Conservation (phyloP, 2,888 invertebrate species). For the Micoletzkya japonica region DNA sequence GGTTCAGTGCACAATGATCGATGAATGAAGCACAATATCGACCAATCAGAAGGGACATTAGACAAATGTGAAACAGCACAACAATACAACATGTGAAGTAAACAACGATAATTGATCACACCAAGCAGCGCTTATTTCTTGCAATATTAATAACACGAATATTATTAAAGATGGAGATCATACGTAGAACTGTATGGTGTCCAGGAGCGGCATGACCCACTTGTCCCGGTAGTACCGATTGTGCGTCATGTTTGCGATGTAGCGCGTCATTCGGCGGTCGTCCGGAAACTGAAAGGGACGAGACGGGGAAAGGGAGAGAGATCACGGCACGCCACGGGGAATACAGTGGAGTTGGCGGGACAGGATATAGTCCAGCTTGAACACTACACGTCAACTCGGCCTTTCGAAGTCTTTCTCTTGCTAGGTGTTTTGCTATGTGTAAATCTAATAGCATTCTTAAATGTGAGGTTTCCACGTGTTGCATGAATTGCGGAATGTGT, state of each 20-base stretch:
- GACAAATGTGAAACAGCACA: not conserved
- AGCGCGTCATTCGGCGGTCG: constrained; percentile 44
- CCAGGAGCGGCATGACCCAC: constrained; percentile 62
- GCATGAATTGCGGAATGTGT: too few relatives aligned
- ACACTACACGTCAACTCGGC: too few relatives aligned
- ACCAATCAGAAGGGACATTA: not conserved
- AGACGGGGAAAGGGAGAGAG: not conserved
- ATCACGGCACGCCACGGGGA: too few relatives aligned
- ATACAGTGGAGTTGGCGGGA: too few relatives aligned
- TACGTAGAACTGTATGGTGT: constrained; percentile 63
- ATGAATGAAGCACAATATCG: not conserved
- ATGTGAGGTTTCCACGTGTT: too few relatives aligned
- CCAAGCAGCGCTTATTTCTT: too few relatives aligned
- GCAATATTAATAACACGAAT: too few relatives aligned
- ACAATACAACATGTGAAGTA: not conserved
- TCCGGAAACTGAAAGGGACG: constrained; percentile 44
- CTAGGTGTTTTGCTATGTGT: too few relatives aligned
- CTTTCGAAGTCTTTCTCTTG: too few relatives aligned
- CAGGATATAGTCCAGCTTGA: too few relatives aligned
- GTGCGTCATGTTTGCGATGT: constrained; percentile 54
- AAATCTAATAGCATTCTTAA: too few relatives aligned
- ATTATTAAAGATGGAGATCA: constrained; percentile 29
- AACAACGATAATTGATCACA: not conserved
- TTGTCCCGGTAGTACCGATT: constrained; percentile 60
- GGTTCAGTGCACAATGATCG: not conserved